These are phyloP conservation scores for Apteryx owenii DNA, from an alignment of 2,113 vertebrate species.

Conservation along the genomic window DNA sequence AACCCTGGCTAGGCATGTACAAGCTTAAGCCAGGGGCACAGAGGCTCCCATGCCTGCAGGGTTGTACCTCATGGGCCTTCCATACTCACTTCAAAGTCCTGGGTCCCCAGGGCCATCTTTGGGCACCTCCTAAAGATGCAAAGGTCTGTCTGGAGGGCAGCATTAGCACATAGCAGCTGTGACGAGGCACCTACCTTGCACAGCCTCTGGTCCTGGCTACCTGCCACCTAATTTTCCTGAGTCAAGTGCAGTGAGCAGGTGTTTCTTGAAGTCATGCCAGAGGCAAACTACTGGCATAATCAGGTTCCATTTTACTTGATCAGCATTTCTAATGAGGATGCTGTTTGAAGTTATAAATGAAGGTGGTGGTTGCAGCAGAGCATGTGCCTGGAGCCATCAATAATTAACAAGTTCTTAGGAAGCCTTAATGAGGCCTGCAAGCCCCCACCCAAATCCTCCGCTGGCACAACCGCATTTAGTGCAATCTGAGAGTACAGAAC, in stretches of 20 bases:
- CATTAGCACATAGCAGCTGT: not conserved
- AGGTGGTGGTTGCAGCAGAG: not conserved
- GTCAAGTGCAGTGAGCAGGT: constrained; percentile 42
- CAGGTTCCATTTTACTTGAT: not conserved
- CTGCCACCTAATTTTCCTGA: constrained; percentile 20
- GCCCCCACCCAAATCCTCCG: not conserved
- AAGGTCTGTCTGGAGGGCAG: constrained; percentile 26
- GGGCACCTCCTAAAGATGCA: not conserved
- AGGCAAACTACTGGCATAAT: constrained; percentile 25
- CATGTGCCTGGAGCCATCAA: constrained; percentile 1
- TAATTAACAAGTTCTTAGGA: constrained; percentile 32
- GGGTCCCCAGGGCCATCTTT: not conserved
- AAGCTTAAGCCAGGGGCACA: not conserved
- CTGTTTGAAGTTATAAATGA: constrained; percentile 37
- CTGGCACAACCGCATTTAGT: not conserved
- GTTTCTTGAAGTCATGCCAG: constrained; percentile 58
- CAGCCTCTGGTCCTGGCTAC: constrained; percentile 43
- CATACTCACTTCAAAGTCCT: not conserved
- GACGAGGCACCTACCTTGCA: not conserved
- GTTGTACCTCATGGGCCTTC: not conserved
- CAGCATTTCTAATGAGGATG: not conserved
- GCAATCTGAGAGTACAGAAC: not conserved
- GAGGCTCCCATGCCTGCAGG: not conserved
- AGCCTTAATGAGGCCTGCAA: constrained; percentile 8
- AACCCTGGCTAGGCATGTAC: not conserved